Conservation (phyloP, 64 coral and sea anemone species). For the Montipora capricornis region DNA sequence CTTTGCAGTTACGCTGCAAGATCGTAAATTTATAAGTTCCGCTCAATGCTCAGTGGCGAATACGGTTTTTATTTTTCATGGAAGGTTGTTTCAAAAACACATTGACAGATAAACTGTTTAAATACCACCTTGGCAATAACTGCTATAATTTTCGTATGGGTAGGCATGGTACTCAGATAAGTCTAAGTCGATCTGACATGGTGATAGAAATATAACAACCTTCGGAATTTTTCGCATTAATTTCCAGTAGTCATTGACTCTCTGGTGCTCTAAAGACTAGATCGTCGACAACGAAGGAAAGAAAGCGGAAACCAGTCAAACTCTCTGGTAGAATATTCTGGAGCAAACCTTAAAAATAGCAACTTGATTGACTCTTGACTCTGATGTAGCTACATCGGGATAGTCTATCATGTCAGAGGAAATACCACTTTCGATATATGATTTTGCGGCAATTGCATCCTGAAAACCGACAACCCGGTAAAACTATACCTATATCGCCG, state of each 20-base stretch:
- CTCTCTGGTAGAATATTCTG: conserved; percentile 26
- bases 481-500: conserved; percentile 40
- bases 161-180: not conserved
- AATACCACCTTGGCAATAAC: not conserved
- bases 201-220: not conserved
- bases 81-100: too few species aligned
- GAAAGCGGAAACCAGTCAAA: conserved; percentile 21
- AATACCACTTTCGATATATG: conserved; percentile 35
- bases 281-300: not conserved
- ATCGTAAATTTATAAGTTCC: too few species aligned
- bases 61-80: too few species aligned
- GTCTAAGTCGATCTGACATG: not conserved
- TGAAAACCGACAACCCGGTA: not conserved
- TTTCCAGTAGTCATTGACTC: not conserved
- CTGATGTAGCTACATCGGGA: not conserved
- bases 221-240: conserved; percentile 29
- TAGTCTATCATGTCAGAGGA: not conserved
- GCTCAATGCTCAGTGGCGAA: too few species aligned
- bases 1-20: too few species aligned
- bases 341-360: not conserved
- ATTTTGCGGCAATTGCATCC: conserved; percentile 18
- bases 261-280: not conserved
- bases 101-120: not conserved
- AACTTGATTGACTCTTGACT: not conserved
- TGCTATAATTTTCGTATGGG: not conserved